Evolutionary conservation across 2,113 vertebrate genomes (phyloP).

Genomic region (Calonectris borealis): DNA sequence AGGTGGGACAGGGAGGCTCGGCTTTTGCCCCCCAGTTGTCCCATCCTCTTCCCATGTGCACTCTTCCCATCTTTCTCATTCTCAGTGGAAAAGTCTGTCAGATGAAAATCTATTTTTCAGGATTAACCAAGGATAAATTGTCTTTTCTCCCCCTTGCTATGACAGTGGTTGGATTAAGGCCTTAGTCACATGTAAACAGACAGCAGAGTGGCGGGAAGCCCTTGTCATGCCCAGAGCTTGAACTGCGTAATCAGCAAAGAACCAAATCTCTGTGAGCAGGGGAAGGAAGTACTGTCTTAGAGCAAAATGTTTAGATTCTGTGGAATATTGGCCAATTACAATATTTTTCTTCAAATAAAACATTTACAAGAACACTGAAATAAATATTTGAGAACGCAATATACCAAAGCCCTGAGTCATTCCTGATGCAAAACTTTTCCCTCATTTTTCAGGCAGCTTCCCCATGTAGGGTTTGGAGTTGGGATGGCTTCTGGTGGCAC

Average conservation of each 20-base stretch:
- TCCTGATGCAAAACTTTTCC: not conserved
- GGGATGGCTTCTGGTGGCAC: not conserved
- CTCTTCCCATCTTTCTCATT: not conserved
- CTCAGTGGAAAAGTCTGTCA: not conserved
- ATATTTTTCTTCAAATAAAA: constrained; percentile 31
- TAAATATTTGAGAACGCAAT: constrained; percentile 24
- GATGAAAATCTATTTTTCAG: not conserved
- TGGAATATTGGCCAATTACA: constrained; percentile 6
- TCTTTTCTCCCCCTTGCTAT: not conserved
- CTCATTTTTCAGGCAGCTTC: not conserved
- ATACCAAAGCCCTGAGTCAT: constrained; percentile 50
- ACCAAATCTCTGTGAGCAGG: not conserved
- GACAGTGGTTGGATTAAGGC: not conserved
- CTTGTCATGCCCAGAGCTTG: not conserved
- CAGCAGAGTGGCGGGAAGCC: not conserved
- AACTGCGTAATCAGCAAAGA: not conserved
- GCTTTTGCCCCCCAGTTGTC: not conserved
- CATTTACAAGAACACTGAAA: constrained; percentile 16
- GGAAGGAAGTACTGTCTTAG: not conserved
- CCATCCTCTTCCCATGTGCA: not conserved
- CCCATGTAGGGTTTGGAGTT: not conserved
- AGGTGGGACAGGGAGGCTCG: not conserved
- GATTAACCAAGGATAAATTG: not conserved
- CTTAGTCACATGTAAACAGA: not conserved
- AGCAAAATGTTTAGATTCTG: constrained; percentile 44